These are phyloP conservation scores for Taenaris catops DNA, from an alignment of 2,888 invertebrate genomes.

Conservation along the genomic window DNA sequence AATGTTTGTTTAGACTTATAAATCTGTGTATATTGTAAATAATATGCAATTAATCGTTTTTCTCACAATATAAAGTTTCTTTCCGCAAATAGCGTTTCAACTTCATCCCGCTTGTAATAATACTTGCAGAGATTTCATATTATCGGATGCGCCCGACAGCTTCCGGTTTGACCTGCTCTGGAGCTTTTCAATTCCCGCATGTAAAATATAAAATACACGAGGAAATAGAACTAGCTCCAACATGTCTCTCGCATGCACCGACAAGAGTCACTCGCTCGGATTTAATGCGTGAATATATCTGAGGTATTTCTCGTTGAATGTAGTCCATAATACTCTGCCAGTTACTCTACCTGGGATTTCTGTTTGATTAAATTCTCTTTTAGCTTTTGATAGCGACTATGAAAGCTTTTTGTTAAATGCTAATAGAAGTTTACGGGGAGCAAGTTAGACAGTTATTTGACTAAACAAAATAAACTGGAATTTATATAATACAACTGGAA, in stretches of 20 bases:
- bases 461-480: no score
- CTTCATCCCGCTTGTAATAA: no score
- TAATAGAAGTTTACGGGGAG: no score
- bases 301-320: neutral
- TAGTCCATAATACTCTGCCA: neutral
- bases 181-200: conserved; percentile 2
- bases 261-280: neutral
- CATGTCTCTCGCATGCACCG: neutral
- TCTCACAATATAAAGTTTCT: no score
- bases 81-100: no score
- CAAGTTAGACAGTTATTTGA: no score
- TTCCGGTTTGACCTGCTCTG: conserved; percentile 3
- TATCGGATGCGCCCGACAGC: conserved; percentile 7
- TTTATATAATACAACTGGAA: no score
- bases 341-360: neutral
- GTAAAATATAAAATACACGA: conserved; percentile 3
- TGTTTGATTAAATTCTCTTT: neutral
- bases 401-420: no score
- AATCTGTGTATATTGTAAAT: no score
- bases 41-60: no score
- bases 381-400: no score
- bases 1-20: no score
- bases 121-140: conserved; percentile 2
- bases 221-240: conserved; percentile 2
- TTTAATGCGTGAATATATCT: conserved; percentile 1